Evolutionary conservation across 2,888 invertebrate species (phyloP).

Genomic region (Xestia xanthographa): DNA sequence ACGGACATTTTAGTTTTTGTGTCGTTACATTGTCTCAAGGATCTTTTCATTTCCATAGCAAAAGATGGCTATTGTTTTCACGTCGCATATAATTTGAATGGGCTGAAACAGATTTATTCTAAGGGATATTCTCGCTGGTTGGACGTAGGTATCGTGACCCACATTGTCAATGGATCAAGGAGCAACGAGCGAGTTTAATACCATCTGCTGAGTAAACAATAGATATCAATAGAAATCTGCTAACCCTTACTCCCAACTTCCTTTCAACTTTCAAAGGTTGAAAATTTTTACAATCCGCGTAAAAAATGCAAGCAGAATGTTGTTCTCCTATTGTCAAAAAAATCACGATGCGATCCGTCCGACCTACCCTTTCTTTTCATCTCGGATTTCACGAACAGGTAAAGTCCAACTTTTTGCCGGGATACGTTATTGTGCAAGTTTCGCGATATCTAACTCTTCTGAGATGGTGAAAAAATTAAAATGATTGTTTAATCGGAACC

Average conservation of each 20-base stretch:
- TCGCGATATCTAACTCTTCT: slow-evolving; percentile 88
- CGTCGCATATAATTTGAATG: slow-evolving; percentile 37
- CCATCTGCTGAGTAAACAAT: slow-evolving; percentile 83
- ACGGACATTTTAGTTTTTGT: slow-evolving; percentile 40
- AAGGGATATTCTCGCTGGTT: slow-evolving; percentile 61
- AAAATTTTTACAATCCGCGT: slow-evolving; percentile 79
- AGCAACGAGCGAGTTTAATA: slow-evolving; percentile 81
- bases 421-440: slow-evolving; percentile 85
- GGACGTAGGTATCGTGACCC: slow-evolving; percentile 76
- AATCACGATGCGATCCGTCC: slow-evolving; percentile 82
- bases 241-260: slow-evolving; percentile 88
- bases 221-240: slow-evolving; percentile 77
- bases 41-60: slow-evolving; percentile 33
- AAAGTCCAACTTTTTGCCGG: slow-evolving; percentile 85
- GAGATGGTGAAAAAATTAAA: slow-evolving; percentile 80
- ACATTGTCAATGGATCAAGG: slow-evolving; percentile 84
- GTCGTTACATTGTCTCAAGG: slow-evolving; percentile 32
- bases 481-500: slow-evolving; percentile 87
- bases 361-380: slow-evolving; percentile 88
- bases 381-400: slow-evolving; percentile 90
- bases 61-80: slow-evolving; percentile 43
- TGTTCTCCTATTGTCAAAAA: slow-evolving; percentile 77
- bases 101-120: slow-evolving; percentile 41
- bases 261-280: slow-evolving; percentile 83
- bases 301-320: slow-evolving; percentile 83